These are phyloP conservation scores for Corydoras maculifer DNA, from an alignment of 2,113 vertebrate species.

Conservation along the genomic window DNA sequence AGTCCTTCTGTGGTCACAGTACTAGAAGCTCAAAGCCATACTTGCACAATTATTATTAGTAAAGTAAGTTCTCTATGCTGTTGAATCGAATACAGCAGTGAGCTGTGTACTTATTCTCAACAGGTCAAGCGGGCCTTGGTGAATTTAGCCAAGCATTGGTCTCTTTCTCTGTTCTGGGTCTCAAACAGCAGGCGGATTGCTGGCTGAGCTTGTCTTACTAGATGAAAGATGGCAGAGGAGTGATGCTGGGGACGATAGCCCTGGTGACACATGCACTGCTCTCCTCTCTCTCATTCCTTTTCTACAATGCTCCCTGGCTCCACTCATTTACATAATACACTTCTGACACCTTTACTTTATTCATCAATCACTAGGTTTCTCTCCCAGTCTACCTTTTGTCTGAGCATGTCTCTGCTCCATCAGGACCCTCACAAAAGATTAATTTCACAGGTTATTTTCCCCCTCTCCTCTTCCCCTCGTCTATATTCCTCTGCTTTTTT, in stretches of 20 bases:
- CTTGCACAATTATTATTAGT: too few relatives aligned
- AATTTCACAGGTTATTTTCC: constrained; percentile 94
- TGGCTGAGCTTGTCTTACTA: constrained; percentile 86
- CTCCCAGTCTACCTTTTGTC: constrained; percentile 96
- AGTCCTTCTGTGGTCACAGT: too few relatives aligned
- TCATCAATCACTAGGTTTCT: constrained; percentile 99
- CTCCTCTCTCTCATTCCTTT: constrained; percentile 70
- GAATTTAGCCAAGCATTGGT: constrained; percentile 20
- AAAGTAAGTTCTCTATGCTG: too few relatives aligned
- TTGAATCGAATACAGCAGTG: too few relatives aligned
- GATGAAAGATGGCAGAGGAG: constrained; percentile 96
- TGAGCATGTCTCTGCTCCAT: constrained; percentile 98
- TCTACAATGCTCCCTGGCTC: constrained; percentile 90
- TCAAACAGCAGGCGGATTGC: constrained; percentile 73
- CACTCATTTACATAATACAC: constrained; percentile 99
- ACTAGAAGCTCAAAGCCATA: too few relatives aligned
- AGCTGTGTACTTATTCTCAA: constrained; percentile 2
- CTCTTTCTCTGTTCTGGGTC: constrained; percentile 45
- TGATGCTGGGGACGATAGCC: constrained; percentile 80
- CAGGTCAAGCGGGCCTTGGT: constrained; percentile 34
- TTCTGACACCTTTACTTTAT: constrained; percentile 99
- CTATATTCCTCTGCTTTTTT: constrained; percentile 49
- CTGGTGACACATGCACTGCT: constrained; percentile 78
- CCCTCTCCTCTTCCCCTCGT: constrained; percentile 58
- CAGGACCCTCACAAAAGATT: constrained; percentile 99